These are phyloP conservation scores for Caranx ignobilis DNA, from an alignment of 2,113 vertebrate genomes.

Conservation along the genomic window DNA sequence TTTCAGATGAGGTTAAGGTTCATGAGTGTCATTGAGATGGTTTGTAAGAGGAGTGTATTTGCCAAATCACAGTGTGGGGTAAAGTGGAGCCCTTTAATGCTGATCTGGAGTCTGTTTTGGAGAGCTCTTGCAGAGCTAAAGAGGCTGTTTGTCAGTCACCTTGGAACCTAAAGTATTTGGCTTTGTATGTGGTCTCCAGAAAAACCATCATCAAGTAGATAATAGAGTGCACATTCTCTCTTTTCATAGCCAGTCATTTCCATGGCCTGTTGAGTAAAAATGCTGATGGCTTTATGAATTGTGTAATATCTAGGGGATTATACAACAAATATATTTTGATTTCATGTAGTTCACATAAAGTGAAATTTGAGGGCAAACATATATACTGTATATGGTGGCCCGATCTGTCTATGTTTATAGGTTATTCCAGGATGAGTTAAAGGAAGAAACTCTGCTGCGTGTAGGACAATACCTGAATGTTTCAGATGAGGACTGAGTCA, in stretches of 20 bases:
- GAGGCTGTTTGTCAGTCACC: constrained; percentile 11
- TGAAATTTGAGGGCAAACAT: not conserved
- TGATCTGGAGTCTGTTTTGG: constrained; percentile 42
- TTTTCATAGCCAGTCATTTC: not conserved
- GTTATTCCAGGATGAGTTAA: constrained; percentile 60
- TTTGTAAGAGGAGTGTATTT: constrained; percentile 33
- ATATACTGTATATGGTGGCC: constrained; percentile 35
- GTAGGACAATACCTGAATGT: constrained; percentile 1
- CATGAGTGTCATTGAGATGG: constrained; percentile 28
- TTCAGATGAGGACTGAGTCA: constrained; percentile 45
- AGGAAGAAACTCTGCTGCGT: constrained; percentile 70
- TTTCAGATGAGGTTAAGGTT: constrained; percentile 60
- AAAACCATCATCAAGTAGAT: constrained; percentile 11
- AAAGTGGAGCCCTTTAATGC: constrained; percentile 37
- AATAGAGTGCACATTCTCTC: constrained; percentile 3
- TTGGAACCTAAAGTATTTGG: constrained; percentile 25
- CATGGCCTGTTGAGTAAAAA: not conserved
- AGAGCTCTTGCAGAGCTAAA: constrained; percentile 33
- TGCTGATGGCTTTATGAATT: not conserved
- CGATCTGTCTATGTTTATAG: constrained; percentile 50
- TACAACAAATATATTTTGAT: not conserved
- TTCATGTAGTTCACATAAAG: not conserved
- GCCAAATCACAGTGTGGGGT: constrained; percentile 42
- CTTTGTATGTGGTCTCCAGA: constrained; percentile 18
- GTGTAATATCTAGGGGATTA: not conserved